Base-by-base conservation (phyloP, 30 jellyfish, hydroid and myxozoan species). In the Chironex yamaguchii region DNA sequence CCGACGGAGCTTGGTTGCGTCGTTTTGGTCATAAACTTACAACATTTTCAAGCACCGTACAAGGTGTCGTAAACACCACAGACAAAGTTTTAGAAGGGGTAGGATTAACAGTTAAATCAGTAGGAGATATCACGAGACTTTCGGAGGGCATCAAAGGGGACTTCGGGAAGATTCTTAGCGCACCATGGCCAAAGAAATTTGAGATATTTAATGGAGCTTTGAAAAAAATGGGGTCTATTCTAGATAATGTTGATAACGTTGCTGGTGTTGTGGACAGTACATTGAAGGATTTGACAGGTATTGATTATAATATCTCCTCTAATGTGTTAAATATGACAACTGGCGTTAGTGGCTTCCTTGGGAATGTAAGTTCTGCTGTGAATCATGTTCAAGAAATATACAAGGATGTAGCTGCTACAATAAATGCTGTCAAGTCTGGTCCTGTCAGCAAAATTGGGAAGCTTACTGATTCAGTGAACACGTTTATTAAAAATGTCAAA, bases 381-480 rank as follows among this genome's bases (percentile, higher is more conserved):
- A 49, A 82, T 21, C 58, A 29, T 24, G 93, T 90, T 17, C 92
- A 89, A 36, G 89, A 79, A 0, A 32, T 93, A 0, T 73, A 54
- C 52, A 76, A 29, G 0, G 97, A 93, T 71, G 77, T 93, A 24
- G 68, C 88, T 1, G 48, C 34, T 3, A 93, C 97, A 2, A 88
- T 88, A 20, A 84, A 87, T 28, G 65, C 25, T 11, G 82, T 93
- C 25, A 76, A 88, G 52, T 51, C 87, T 0, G 98, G 98, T 13
- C 98, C 98, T 9, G 96, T 93, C 36, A 84, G 83, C 0, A 87
- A 87, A 64, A 88, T 93, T 23, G 98, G 98, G 32, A 91, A 91
- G 6, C 58, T 93, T 49, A 88, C 93, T 14, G 98, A 93, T 84
- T 70, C 92, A 3, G 34, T 95, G 12, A 79, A 82, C 32, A 95